Percentiles rank a stretch among this genome's conserved stretches.
These are phyloP conservation scores for Melipona quadrifasciata DNA, from an alignment of 1,140 invertebrate genomes.

Conservation along the genomic window DNA sequence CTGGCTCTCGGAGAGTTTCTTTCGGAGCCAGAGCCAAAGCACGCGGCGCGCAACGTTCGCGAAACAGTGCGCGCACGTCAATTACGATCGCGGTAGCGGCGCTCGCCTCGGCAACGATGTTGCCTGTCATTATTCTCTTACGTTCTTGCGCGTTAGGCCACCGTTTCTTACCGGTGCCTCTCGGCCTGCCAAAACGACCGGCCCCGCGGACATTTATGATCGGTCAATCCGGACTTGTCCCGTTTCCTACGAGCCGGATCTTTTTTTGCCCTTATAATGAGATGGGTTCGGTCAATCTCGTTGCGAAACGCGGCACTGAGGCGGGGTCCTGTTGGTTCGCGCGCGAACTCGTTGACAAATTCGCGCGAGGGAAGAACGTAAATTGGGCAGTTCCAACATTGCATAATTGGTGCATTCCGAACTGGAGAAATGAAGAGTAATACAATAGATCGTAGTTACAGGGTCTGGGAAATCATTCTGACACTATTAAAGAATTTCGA, in stretches of 20 bases:
- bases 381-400: too few species aligned
- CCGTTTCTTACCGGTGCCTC: slow-evolving; percentile 19
- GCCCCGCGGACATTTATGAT: slow-evolving; percentile 23
- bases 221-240: slow-evolving; percentile 14
- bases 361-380: background rate
- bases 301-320: background rate
- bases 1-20: slow-evolving; percentile 15
- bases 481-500: too few species aligned
- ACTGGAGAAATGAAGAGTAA: too few species aligned
- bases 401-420: too few species aligned
- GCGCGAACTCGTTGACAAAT: background rate
- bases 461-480: too few species aligned
- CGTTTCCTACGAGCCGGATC: background rate
- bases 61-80: slow-evolving; percentile 65
- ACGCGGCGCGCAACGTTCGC: background rate
- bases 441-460: too few species aligned
- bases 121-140: slow-evolving; percentile 51
- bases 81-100: slow-evolving; percentile 70
- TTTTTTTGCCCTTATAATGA: background rate
- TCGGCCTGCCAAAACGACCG: slow-evolving; percentile 17
- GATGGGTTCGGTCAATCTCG: background rate
- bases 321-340: background rate
- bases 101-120: slow-evolving; percentile 57
- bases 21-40: slow-evolving; percentile 23
- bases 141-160: slow-evolving; percentile 6